Percentiles rank a stretch among this genome's conserved stretches.
Evolutionary conservation across 2,888 invertebrate genomes (phyloP).

Genomic region (Stenodema calcarata): DNA sequence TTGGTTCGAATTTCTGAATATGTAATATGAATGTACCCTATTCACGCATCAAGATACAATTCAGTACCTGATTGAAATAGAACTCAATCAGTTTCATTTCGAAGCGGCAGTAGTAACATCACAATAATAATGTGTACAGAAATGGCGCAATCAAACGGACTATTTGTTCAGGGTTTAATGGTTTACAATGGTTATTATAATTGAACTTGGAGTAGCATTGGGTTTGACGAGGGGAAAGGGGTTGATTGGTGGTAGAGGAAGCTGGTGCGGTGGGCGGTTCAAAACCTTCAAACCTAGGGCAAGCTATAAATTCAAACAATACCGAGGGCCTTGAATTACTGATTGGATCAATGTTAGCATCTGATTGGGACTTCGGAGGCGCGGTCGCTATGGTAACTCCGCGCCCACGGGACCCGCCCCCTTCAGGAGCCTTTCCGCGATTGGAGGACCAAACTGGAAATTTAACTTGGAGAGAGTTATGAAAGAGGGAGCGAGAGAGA

Average conservation of each 20-base stretch:
- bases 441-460: background rate
- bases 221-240: background rate
- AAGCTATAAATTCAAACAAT: constrained; percentile 51
- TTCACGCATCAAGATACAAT: too few species aligned
- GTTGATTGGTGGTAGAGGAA: background rate
- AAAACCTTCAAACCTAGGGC: constrained; percentile 37
- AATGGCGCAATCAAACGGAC: background rate
- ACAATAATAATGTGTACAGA: background rate
- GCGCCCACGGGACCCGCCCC: constrained; percentile 22
- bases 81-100: too few species aligned
- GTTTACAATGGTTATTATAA: constrained; percentile 32
- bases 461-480: background rate
- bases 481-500: too few species aligned
- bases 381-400: constrained; percentile 26
- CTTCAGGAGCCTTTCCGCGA: background rate
- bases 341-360: constrained; percentile 50
- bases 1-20: too few species aligned
- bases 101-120: background rate
- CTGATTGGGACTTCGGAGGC: constrained; percentile 45
- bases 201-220: background rate
- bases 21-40: too few species aligned
- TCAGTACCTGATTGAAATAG: too few species aligned
- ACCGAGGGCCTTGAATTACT: constrained; percentile 29
- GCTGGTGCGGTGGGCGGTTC: background rate
- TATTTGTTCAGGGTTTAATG: constrained; percentile 1